A percentile compares a stretch with the other conserved stretches of the same genome.
These are phyloP conservation scores for Napeogenes sylphis DNA, from an alignment of 2,888 invertebrate species.

Conservation along the genomic window DNA sequence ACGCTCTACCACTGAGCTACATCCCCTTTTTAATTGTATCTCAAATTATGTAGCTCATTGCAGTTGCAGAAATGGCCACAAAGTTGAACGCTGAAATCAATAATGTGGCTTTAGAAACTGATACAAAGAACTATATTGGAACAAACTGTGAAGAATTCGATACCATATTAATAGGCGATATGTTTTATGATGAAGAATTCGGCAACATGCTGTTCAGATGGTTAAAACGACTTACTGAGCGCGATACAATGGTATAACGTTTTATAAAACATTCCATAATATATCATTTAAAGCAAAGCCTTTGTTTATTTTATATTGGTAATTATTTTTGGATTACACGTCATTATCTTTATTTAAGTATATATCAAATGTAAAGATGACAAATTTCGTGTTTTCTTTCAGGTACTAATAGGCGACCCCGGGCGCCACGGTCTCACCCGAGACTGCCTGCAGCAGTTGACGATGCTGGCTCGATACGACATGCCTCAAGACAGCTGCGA, in stretches of 20 bases:
- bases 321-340: background rate
- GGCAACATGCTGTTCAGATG: constrained; percentile 73
- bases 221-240: constrained; percentile 54
- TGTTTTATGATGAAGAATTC: constrained; percentile 82
- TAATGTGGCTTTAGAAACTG: constrained; percentile 53
- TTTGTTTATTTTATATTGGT: too few relatives aligned
- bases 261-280: background rate
- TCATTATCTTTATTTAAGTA: too few relatives aligned
- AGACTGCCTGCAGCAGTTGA: constrained; percentile 51
- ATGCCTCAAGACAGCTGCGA: constrained; percentile 62
- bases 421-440: constrained; percentile 76
- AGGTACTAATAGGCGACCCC: constrained; percentile 78
- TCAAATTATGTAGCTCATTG: constrained; percentile 44
- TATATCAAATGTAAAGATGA: background rate
- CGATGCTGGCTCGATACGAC: constrained; percentile 58
- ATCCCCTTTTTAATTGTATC: constrained; percentile 78
- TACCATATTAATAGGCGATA: constrained; percentile 81
- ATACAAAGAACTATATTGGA: constrained; percentile 65
- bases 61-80: constrained; percentile 73
- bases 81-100: constrained; percentile 74
- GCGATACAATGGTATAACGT: constrained; percentile 52
- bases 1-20: constrained; percentile 99
- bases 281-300: background rate
- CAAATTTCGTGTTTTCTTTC: constrained; percentile 19
- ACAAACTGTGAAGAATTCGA: constrained; percentile 63